phyloP scores from a whole-genome alignment of 2,797 vertebrate genomes.

The Champsocephalus gunnari region DNA sequence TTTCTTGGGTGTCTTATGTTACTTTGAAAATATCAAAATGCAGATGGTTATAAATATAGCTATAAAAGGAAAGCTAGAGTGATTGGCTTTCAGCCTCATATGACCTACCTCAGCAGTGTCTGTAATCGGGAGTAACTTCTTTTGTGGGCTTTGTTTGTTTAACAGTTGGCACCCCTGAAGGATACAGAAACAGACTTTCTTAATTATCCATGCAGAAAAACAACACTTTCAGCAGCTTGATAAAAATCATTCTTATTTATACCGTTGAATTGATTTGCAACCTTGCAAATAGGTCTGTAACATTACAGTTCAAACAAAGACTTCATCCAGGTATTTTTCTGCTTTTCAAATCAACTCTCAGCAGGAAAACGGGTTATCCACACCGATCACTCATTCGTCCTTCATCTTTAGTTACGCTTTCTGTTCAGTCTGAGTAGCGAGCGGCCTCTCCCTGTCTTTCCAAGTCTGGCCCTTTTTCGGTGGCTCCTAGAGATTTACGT shows the following conservation, averaged over 20 bases:
- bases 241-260: constrained; percentile 5
- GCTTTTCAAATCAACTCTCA: constrained; percentile 51
- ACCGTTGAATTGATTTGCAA: constrained; percentile 7
- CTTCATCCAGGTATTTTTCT: constrained; percentile 22
- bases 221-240: constrained; percentile 1
- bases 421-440: constrained; percentile 43
- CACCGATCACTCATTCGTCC: constrained; percentile 28
- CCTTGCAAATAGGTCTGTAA: constrained; percentile 1
- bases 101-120: constrained; percentile 15
- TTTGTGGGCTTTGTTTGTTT: constrained; percentile 19
- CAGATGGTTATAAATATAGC: constrained; percentile 14
- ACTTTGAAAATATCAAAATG: constrained; percentile 47
- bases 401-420: constrained; percentile 53
- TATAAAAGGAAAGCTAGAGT: neutral
- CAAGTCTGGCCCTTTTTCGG: constrained; percentile 22
- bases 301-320: constrained; percentile 24
- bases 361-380: constrained; percentile 26
- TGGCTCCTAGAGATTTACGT: constrained; percentile 47
- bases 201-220: constrained; percentile 27
- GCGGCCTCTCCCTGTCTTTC: constrained; percentile 26
- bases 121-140: constrained; percentile 39
- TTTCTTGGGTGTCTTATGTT: constrained; percentile 23
- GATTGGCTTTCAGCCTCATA: constrained; percentile 21
- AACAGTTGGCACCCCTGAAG: constrained; percentile 38
- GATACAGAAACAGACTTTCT: constrained; percentile 37